Evolutionary conservation across 2,113 vertebrate genomes (phyloP), one percentile per base, ranked within the genome.

Genomic region (Lycaon pictus): DNA sequence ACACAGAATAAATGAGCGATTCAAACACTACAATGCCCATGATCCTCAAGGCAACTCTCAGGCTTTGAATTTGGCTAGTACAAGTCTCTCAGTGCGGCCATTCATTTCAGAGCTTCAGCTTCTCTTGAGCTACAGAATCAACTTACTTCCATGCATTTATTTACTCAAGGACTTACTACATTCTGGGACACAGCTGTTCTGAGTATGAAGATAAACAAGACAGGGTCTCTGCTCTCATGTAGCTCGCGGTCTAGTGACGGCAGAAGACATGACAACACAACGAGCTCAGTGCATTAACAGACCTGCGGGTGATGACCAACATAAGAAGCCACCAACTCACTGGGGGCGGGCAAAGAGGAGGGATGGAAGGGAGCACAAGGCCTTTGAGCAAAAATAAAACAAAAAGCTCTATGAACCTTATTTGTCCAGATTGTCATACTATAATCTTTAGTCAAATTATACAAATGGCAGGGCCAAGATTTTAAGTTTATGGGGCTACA

Each of bases 11-110:
- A 80, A n/a, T 1, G 74, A 67, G 43, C 76, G 71, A 56, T 0
- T 4, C 62, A 12, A 1, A 16, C 0, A 1, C 35, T 23, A 17
- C 15, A 65, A 8, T 11, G 4, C 35, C 22, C 51, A 27, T 0
- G 32, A 25, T 11, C 63, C 37, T 37, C 0, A 0, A 17, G 12
- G n/a, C 32, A 12, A 16, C 69, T 22, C 15, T 72, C 23, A 11
- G 11, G 2, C 56, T 88, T 35, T 4, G 5, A 29, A 17, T 11
- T 43, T 53, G 35, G 8, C 71, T 19, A 19, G 0, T 3, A 32
- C 7, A 27, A 3, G 22, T 25, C 53, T 63, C 27, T 60, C 20
- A 13, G 37, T 0, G 23, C 20, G 20, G 27, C 10, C 43, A 35
- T 19, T 80, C 23, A 25, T n/a, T 32, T 48, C 32, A 65, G 43